A percentile compares a stretch with the other conserved stretches of the same genome.
phyloP scores from a whole-genome alignment of 1,140 invertebrate genomes.

The Euborellia annulipes region DNA sequence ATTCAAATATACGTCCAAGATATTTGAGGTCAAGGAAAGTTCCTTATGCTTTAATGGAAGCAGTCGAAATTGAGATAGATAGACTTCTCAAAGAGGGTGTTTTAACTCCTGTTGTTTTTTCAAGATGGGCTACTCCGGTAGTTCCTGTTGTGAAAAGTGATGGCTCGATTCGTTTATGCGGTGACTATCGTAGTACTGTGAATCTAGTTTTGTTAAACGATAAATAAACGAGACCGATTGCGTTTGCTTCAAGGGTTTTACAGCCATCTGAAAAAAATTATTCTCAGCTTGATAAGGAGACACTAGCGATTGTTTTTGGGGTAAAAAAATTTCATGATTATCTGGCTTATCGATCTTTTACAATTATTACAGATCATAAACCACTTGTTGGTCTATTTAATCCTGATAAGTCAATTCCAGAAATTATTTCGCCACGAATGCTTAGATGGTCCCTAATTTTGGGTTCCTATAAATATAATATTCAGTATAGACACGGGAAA shows the following conservation, averaged over 20 bases:
- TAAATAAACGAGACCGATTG: conserved; percentile 24
- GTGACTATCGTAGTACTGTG: conserved; percentile 25
- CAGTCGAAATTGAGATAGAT: conserved; percentile 27
- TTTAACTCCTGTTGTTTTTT: conserved; percentile 16
- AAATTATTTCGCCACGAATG: conserved; percentile 21
- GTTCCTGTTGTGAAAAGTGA: conserved; percentile 30
- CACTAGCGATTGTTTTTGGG: conserved; percentile 31
- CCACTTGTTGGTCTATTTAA: conserved; percentile 31
- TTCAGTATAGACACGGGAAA: conserved; percentile 18
- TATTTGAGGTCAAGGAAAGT: too few relatives aligned
- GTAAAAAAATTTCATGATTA: conserved; percentile 36
- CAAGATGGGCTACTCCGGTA: conserved; percentile 28
- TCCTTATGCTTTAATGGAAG: too few relatives aligned
- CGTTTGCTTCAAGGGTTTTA: conserved; percentile 28
- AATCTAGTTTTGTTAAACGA: conserved; percentile 18
- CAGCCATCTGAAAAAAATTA: conserved; percentile 29
- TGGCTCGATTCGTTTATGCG: conserved; percentile 26
- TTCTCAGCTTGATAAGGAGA: conserved; percentile 35
- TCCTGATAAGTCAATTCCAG: conserved; percentile 19
- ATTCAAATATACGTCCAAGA: too few relatives aligned
- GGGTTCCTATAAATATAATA: conserved; percentile 22
- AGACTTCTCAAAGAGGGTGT: conserved; percentile 21
- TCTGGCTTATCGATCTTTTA: conserved; percentile 32
- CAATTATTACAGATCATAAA: conserved; percentile 31
- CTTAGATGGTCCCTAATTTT: conserved; percentile 24